Evolutionary conservation across 2,797 vertebrate genomes (phyloP).

Genomic region (Eulemur mongoz): DNA sequence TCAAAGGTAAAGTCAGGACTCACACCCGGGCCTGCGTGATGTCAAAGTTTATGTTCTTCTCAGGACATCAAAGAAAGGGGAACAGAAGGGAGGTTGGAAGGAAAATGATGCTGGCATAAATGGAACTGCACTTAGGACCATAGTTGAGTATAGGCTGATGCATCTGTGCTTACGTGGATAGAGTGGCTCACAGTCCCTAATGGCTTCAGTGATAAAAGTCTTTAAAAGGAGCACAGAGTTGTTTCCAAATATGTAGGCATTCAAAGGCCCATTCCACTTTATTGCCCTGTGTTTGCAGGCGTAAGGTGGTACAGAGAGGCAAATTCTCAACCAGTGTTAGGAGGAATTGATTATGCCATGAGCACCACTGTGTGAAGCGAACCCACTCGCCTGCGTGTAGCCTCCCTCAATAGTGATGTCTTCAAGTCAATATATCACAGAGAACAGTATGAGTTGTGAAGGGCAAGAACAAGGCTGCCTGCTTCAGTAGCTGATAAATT

Average conservation of each 20-base stretch:
- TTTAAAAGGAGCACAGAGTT: conserved; percentile 23
- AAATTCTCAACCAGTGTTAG: not conserved
- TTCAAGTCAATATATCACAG: not conserved
- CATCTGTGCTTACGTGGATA: not conserved
- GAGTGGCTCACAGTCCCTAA: conserved; percentile 13
- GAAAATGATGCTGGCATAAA: not conserved
- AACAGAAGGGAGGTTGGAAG: not conserved
- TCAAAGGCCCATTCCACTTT: not conserved
- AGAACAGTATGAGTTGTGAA: conserved; percentile 46
- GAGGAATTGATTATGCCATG: not conserved
- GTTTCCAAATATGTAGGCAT: not conserved
- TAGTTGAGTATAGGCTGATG: not conserved
- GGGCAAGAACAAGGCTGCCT: conserved; percentile 37
- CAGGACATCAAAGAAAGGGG: not conserved
- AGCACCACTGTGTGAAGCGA: conserved; percentile 20
- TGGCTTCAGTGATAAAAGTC: conserved; percentile 42
- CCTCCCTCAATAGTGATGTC: not conserved
- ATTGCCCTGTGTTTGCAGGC: conserved; percentile 11
- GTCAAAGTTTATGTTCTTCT: not conserved
- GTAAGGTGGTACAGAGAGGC: not conserved
- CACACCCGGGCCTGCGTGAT: not conserved
- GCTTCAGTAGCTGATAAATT: conserved; percentile 51
- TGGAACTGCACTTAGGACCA: conserved; percentile 31
- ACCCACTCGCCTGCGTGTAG: not conserved
- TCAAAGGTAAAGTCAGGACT: not conserved